These are phyloP conservation scores for Plestiodon gilberti DNA, from an alignment of 2,113 vertebrate genomes.

Conservation along the genomic window DNA sequence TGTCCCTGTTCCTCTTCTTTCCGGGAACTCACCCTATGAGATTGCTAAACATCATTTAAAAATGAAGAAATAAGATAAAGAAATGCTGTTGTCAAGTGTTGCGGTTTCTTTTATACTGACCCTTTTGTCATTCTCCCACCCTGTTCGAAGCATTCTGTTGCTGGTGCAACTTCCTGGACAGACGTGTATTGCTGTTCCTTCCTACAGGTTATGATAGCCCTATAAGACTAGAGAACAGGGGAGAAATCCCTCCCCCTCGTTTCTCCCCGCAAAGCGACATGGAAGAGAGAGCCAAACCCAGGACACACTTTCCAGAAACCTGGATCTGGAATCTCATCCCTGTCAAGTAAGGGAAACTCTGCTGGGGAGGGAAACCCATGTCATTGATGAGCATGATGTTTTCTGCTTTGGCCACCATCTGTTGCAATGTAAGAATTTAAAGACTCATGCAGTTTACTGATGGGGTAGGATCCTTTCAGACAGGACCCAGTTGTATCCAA, in stretches of 20 bases:
- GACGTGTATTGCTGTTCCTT: not conserved
- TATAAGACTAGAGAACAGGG: too few species aligned
- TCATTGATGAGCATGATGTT: too few species aligned
- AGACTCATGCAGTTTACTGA: too few species aligned
- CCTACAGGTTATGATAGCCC: not conserved
- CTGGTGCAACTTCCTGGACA: not conserved
- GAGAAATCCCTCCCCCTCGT: too few species aligned
- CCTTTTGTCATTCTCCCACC: too few species aligned
- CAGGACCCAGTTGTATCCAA: not conserved
- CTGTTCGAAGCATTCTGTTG: not conserved
- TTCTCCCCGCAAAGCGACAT: too few species aligned
- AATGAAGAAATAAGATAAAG: too few species aligned
- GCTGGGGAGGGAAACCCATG: not conserved
- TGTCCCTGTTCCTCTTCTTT: not conserved
- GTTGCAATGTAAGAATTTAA: not conserved
- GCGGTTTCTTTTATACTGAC: too few species aligned
- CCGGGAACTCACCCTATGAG: not conserved
- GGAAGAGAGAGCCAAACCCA: not conserved
- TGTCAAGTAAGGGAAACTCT: conserved; percentile 71
- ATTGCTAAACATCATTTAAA: too few species aligned
- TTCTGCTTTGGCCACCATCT: not conserved
- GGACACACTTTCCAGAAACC: conserved; percentile 80
- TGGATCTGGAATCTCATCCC: conserved; percentile 81
- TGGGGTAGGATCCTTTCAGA: not conserved
- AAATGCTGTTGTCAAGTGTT: not conserved